Base-by-base conservation (phyloP, 2,113 vertebrate species). In the Otis tarda region DNA sequence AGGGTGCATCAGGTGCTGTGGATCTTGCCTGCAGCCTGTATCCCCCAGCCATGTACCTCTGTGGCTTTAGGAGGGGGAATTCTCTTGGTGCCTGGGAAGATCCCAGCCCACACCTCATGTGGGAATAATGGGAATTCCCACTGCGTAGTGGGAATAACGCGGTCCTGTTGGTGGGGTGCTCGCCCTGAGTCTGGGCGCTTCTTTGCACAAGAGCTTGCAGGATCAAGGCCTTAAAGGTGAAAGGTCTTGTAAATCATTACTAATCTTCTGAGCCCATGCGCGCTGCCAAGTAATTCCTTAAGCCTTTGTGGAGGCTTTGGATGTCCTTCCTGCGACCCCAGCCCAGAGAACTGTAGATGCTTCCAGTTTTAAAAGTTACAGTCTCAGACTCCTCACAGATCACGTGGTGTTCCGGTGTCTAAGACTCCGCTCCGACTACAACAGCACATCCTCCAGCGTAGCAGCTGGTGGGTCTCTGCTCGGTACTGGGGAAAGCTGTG, bases 381-480 rank as follows among this genome's bases (percentile, higher is more conserved):
- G 4, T 61, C 39, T 57, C 20, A 1, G 57, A 5, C 14, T 60
- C 35, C 14, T 31, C 52, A 27, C 23, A 27, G 17, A 37, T 37
- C 50, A 2, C 2, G 0, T 14, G 37, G 23, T 27, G 43, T 52
- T 87, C 53, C 63, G 12, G 3, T 22, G 17, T 14, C 18, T 4
- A 4, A 37, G 27, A 3, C 20, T 37, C 5, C 0, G 65, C 35
- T 76, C 28, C 63, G 55, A 13, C 7, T 2, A 0, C 47, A 21
- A 2, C 52, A 9, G 0, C 4, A 0, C 39, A 6, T 30, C 75
- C 35, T 33, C 0, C 1, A 25, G 13, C 14, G 56, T 52, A 19
- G 76, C 63, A 7, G 74, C 39, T 27, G 65, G 24, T 1, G 28
- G 47, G 28, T 55, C 24, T 30, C 74, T 78, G 65, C 76, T 49